A percentile compares a stretch with the other conserved stretches of the same genome.
phyloP scores from a whole-genome alignment of 2,113 vertebrate species.

The Eonycteris spelaea region DNA sequence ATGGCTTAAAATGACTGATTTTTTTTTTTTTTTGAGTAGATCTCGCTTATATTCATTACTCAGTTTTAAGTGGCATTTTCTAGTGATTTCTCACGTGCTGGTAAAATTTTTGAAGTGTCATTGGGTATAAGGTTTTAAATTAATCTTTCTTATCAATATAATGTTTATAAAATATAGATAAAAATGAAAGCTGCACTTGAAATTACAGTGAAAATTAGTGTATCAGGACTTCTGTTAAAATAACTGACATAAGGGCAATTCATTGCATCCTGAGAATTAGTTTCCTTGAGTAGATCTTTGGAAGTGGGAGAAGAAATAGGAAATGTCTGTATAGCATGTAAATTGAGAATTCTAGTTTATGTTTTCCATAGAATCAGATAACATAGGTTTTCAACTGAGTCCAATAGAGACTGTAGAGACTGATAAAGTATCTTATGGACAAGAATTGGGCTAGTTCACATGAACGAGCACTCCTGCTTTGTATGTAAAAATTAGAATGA shows the following conservation, averaged over 20 bases:
- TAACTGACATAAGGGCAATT: neutral
- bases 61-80: neutral
- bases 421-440: neutral
- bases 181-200: neutral
- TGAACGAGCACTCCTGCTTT: neutral
- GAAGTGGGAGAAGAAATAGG: neutral
- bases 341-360: neutral
- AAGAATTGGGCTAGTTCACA: neutral
- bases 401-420: neutral
- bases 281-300: neutral
- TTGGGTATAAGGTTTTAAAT: neutral
- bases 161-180: neutral
- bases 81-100: neutral
- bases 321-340: neutral
- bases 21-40: neutral
- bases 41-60: neutral
- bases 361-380: neutral
- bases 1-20: neutral
- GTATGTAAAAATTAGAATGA: neutral
- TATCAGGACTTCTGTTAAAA: neutral
- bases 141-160: neutral
- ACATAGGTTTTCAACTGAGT: neutral
- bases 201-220: neutral
- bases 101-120: neutral
- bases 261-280: neutral